These are phyloP conservation scores for Sitta carolinensis DNA, from an alignment of 2,797 vertebrate species.

Conservation along the genomic window DNA sequence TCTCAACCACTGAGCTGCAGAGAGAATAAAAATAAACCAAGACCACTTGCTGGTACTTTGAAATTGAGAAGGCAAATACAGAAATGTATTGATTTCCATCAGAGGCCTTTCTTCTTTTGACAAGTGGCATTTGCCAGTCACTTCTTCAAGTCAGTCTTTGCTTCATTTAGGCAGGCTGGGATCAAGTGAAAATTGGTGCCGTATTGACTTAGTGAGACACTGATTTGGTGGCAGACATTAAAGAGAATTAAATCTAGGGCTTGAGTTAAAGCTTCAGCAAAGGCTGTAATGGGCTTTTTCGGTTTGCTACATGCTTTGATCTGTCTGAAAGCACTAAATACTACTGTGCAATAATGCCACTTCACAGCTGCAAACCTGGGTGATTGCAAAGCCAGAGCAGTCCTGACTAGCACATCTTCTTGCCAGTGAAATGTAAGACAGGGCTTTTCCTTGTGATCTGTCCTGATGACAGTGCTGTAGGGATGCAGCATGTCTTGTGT, in stretches of 20 bases:
- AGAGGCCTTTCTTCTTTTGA: background rate
- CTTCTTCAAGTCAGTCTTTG: background rate
- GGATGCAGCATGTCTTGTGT: background rate
- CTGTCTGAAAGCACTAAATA: background rate
- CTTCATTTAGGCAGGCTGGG: background rate
- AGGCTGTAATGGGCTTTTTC: background rate
- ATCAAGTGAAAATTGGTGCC: background rate
- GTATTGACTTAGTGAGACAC: background rate
- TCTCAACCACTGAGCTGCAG: background rate
- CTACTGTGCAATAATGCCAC: background rate
- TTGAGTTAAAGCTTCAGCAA: background rate
- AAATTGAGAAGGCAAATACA: background rate
- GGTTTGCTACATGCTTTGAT: background rate
- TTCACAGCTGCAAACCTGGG: background rate
- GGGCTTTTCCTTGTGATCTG: background rate
- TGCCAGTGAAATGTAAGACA: background rate
- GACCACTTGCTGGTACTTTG: background rate
- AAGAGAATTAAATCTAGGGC: background rate
- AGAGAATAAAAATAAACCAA: background rate
- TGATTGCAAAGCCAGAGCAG: background rate
- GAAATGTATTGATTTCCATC: background rate
- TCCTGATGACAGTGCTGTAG: background rate
- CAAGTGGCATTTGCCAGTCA: background rate
- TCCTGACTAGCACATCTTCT: background rate
- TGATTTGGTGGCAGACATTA: background rate